phyloP scores from a whole-genome alignment of 2,888 invertebrate genomes.

The Salpingus planirostris region DNA sequence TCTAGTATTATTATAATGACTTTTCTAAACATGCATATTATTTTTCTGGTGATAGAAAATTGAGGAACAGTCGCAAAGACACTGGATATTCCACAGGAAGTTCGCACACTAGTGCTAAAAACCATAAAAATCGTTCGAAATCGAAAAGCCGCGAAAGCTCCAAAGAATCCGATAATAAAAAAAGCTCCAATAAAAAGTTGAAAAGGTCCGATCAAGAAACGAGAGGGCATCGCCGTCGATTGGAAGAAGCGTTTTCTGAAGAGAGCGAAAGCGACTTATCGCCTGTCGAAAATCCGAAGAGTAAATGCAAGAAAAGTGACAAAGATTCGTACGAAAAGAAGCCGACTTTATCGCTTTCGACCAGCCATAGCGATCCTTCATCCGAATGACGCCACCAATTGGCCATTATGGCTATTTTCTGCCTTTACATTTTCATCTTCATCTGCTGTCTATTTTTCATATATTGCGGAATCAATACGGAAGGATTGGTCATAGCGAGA shows the following conservation, averaged over 20 bases:
- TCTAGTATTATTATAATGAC: no score
- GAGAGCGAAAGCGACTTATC: constrained; percentile 26
- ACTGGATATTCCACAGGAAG: constrained; percentile 63
- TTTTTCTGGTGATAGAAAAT: constrained; percentile 34
- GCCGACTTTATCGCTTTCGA: constrained; percentile 22
- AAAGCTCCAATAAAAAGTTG: constrained; percentile 35
- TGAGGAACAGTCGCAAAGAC: constrained; percentile 46
- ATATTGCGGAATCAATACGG: constrained; percentile 47
- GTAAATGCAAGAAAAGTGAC: no score
- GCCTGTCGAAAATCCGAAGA: constrained; percentile 20
- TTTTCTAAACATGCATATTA: no score
- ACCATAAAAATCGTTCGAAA: constrained; percentile 25
- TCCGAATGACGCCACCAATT: constrained; percentile 50
- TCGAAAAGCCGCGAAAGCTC: constrained; percentile 18
- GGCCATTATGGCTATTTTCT: constrained; percentile 49
- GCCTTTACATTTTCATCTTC: constrained; percentile 48
- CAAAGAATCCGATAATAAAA: constrained; percentile 24
- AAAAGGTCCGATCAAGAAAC: constrained; percentile 25
- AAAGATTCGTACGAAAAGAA: constrained; percentile 26
- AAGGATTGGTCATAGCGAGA: constrained; percentile 45
- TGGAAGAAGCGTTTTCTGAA: constrained; percentile 28
- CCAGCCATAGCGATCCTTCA: constrained; percentile 30
- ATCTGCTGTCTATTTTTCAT: constrained; percentile 48
- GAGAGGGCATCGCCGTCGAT: constrained; percentile 18
- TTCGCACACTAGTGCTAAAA: constrained; percentile 45